Conservation (phyloP, 2,888 invertebrate genomes). For the Calameuta filiformis region DNA sequence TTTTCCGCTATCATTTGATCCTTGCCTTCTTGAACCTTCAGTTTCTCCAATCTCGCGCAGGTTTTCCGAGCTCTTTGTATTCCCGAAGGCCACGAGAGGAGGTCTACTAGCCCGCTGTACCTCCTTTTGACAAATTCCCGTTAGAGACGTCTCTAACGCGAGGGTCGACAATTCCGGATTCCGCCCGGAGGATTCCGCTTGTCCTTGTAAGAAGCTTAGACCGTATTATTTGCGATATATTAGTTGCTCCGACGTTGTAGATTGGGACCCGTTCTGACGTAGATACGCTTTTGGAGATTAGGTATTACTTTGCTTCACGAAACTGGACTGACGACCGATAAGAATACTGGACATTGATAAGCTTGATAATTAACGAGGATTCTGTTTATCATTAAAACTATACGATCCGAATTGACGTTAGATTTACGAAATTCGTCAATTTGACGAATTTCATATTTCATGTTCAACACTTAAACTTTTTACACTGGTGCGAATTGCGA, state of each 20-base stretch:
- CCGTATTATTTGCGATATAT: neutral
- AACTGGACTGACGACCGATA: neutral
- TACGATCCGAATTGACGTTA: too few species aligned
- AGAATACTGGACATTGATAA: neutral
- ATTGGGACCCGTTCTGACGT: neutral
- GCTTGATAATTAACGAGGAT: too few species aligned
- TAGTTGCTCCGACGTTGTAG: neutral
- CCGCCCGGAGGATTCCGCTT: neutral
- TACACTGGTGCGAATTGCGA: too few species aligned
- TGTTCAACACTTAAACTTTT: too few species aligned
- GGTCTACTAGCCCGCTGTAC: too few species aligned
- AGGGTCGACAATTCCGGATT: neutral
- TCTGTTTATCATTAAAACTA: too few species aligned
- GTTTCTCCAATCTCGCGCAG: neutral
- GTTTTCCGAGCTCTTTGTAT: neutral
- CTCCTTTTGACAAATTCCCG: constrained; percentile 3
- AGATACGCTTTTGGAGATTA: neutral
- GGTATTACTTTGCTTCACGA: neutral
- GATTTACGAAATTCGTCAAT: too few species aligned
- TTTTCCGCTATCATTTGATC: neutral
- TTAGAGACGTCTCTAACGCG: neutral
- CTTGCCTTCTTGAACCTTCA: neutral
- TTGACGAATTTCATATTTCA: too few species aligned
- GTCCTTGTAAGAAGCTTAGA: neutral
- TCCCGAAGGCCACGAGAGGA: neutral